Percentiles rank a stretch among this genome's conserved stretches.
These are phyloP conservation scores for Novumbra hubbsi DNA, from an alignment of 2,797 vertebrate genomes.

Conservation along the genomic window DNA sequence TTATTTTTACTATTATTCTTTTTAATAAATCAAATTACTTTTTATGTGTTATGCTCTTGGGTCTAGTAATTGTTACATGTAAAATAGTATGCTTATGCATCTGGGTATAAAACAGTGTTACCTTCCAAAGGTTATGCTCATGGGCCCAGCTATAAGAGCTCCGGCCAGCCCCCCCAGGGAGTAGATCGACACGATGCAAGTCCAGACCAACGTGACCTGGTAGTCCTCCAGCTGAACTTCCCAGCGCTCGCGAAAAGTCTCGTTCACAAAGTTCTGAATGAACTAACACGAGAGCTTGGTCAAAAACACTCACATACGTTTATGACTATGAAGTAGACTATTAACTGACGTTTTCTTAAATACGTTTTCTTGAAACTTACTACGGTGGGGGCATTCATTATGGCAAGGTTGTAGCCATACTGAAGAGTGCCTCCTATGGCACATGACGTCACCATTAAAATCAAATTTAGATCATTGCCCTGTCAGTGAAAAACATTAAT, in stretches of 20 bases:
- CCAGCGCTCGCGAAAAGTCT: conserved; percentile 79
- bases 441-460: conserved; percentile 81
- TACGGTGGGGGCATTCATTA: conserved; percentile 85
- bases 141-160: conserved; percentile 83
- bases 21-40: conserved; percentile 73
- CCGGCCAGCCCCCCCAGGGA: conserved; percentile 83
- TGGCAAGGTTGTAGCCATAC: conserved; percentile 90
- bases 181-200: conserved; percentile 84
- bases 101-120: conserved; percentile 79
- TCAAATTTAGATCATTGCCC: conserved; percentile 72
- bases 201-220: conserved; percentile 83
- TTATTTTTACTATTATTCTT: too few species aligned
- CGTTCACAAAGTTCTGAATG: conserved; percentile 85
- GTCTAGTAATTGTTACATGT: conserved; percentile 79
- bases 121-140: conserved; percentile 86
- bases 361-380: conserved; percentile 54
- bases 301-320: not conserved
- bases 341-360: too few species aligned
- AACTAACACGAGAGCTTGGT: conserved; percentile 65
- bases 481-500: conserved; percentile 43
- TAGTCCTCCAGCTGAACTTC: conserved; percentile 69
- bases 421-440: conserved; percentile 91
- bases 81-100: conserved; percentile 82
- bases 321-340: too few species aligned
- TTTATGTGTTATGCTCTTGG: conserved; percentile 81